A percentile compares a stretch with the other conserved stretches of the same genome.
phyloP scores from a whole-genome alignment of 2,888 invertebrate species.

The Ctenicera cuprea region DNA sequence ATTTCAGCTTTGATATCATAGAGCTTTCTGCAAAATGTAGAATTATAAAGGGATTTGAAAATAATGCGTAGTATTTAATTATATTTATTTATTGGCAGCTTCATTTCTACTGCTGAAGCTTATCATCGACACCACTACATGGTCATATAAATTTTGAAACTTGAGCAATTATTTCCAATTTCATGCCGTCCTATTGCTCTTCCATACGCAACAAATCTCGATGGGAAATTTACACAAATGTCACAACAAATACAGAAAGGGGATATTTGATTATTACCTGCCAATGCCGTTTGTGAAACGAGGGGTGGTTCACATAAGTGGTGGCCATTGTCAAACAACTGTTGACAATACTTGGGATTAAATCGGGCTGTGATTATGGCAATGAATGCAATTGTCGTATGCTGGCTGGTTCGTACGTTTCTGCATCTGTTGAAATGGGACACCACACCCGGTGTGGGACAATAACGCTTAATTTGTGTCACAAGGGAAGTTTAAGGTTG shows the following conservation, averaged over 20 bases:
- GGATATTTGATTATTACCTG: conserved; percentile 68
- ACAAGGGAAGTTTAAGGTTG: conserved; percentile 62
- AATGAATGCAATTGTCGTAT: conserved; percentile 53
- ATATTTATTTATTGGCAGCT: too few relatives aligned
- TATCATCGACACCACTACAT: too few relatives aligned
- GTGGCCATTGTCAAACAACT: conserved; percentile 64
- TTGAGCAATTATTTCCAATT: too few relatives aligned
- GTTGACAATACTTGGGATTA: conserved; percentile 63
- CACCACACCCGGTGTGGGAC: conserved; percentile 60
- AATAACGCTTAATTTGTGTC: conserved; percentile 63
- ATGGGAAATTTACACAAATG: conserved; percentile 61
- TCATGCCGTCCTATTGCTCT: too few relatives aligned
- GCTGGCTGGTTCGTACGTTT: conserved; percentile 55
- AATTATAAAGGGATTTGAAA: too few relatives aligned
- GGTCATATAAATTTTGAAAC: too few relatives aligned
- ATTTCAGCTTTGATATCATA: too few relatives aligned
- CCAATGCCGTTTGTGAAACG: conserved; percentile 60
- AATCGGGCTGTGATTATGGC: conserved; percentile 60
- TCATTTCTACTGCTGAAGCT: too few relatives aligned
- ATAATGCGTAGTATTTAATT: too few relatives aligned
- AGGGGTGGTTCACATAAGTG: conserved; percentile 60
- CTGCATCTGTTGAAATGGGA: conserved; percentile 68
- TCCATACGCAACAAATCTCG: background rate
- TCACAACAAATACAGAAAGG: conserved; percentile 68
- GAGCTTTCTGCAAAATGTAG: too few relatives aligned